Conservation (phyloP, 2,888 invertebrate genomes). For the Uropetala carovei region DNA sequence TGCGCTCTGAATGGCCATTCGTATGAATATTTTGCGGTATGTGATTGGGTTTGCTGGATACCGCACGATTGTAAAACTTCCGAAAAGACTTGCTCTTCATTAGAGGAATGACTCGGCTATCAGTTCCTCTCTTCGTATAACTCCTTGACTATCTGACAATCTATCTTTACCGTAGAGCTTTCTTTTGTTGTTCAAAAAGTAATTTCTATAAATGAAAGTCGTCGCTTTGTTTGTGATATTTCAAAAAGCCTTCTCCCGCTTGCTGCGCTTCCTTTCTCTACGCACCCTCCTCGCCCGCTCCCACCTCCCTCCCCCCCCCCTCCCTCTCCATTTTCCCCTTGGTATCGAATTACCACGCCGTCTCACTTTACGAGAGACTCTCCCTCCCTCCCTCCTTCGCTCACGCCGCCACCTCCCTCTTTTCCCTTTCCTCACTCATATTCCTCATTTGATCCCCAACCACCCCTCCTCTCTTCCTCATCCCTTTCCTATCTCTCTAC, state of each 20-base stretch:
- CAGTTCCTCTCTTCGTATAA: no score
- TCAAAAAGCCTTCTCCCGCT: not conserved
- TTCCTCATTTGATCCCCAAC: not conserved
- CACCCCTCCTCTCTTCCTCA: not conserved
- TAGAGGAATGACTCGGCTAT: no score
- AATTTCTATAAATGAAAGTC: no score
- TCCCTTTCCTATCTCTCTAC: not conserved
- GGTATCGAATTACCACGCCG: not conserved
- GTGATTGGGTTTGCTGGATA: no score
- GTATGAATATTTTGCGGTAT: no score
- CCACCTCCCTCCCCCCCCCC: not conserved
- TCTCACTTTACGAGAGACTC: conserved; percentile 21
- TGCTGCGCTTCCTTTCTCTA: not conserved
- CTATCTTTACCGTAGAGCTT: not conserved
- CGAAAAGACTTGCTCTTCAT: no score
- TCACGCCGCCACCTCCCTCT: not conserved
- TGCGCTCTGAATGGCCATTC: no score
- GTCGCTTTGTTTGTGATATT: no score
- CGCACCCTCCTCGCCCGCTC: not conserved
- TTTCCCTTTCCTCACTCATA: not conserved
- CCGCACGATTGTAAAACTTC: no score
- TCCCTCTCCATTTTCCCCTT: not conserved
- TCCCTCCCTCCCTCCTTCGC: not conserved
- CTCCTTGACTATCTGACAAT: no score
- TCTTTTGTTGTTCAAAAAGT: no score